Evolutionary conservation across 2,113 vertebrate genomes (phyloP).

Genomic region (Xiphophorus hellerii): DNA sequence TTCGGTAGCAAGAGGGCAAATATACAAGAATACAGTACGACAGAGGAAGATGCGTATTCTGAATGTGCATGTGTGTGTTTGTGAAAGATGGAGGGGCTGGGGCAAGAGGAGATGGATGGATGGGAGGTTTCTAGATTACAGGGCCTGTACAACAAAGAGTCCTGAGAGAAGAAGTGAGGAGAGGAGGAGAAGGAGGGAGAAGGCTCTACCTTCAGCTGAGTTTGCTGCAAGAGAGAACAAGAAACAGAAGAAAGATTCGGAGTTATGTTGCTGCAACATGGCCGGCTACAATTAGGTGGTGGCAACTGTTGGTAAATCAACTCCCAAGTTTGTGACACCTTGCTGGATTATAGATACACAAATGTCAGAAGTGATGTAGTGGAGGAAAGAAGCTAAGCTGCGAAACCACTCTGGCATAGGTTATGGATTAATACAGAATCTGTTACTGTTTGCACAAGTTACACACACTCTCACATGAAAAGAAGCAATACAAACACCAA

Average conservation of each 20-base stretch:
- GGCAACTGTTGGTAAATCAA: constrained; percentile 2
- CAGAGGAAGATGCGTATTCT: constrained; percentile 34
- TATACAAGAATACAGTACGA: constrained; percentile 82
- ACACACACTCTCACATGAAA: background rate
- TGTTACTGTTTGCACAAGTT: background rate
- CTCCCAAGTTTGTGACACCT: background rate
- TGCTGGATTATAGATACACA: background rate
- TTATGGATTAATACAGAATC: background rate
- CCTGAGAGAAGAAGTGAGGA: constrained; percentile 78
- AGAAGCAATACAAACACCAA: background rate
- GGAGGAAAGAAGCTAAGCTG: background rate
- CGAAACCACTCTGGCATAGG: background rate
- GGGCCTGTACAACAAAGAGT: constrained; percentile 79
- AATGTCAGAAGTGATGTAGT: background rate
- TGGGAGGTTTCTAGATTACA: constrained; percentile 69
- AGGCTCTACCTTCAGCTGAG: constrained; percentile 79
- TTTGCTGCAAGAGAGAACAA: constrained; percentile 48
- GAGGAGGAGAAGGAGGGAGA: constrained; percentile 78
- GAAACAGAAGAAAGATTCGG: constrained; percentile 10
- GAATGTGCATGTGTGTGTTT: constrained; percentile 2
- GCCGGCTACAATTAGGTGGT: background rate
- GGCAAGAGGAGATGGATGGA: constrained; percentile 40
- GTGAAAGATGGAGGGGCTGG: constrained; percentile 27
- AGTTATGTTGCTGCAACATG: constrained; percentile 3
- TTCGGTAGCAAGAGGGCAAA: constrained; percentile 78